Base-by-base conservation (phyloP, 2,797 vertebrate genomes). In the Xerus rutilus region DNA sequence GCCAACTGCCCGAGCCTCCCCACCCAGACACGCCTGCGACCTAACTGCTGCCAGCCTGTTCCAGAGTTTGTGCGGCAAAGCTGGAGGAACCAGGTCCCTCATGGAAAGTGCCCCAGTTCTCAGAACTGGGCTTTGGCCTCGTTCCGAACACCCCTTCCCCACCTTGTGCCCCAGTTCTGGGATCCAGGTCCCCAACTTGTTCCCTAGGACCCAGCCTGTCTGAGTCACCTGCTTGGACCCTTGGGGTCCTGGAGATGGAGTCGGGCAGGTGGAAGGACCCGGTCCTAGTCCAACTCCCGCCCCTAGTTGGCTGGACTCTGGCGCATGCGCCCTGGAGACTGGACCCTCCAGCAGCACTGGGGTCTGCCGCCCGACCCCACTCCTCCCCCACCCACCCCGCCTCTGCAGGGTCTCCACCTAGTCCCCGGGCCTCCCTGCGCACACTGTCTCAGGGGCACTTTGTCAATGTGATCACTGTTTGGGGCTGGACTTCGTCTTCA, bases 81-180 rank as follows among this genome's bases (percentile, higher is more conserved):
- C 72, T 25, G 78, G 35, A 4, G 70, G 92, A 86, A 86, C 72
- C 74, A 67, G 69, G 77, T 95, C 96, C 95, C 97, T n/a, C 49
- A n/a, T 88, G 96, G 77, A 96, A 85, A 4, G 89, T 91, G 97
- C 28, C 97, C 97, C 89, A 97, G 97, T 98, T 98, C 91, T 72
- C 73, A 6, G 49, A 89, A 85, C 77, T 93, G 83, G 59, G 93
- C 89, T 95, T 94, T 77, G 95, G 89, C 97, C 97, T 97, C 97
- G 20, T 96, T 97, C 94, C 52, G 32, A 70, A 76, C 47, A 82
- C 91, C 74, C 89, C 79, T 54, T 96, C 93, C 95, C 91, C 86
- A 95, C 45, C 92, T 47, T 32, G 8, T 96, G 97, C 94, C 93
- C 97, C 96, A 97, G 95, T 97, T 97, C 90, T 45, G 32, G 90